Percentiles rank a stretch among this genome's conserved stretches.
These are phyloP conservation scores for Parazoanthus darwini DNA, from an alignment of 92 coral and sea anemone species.

Conservation along the genomic window DNA sequence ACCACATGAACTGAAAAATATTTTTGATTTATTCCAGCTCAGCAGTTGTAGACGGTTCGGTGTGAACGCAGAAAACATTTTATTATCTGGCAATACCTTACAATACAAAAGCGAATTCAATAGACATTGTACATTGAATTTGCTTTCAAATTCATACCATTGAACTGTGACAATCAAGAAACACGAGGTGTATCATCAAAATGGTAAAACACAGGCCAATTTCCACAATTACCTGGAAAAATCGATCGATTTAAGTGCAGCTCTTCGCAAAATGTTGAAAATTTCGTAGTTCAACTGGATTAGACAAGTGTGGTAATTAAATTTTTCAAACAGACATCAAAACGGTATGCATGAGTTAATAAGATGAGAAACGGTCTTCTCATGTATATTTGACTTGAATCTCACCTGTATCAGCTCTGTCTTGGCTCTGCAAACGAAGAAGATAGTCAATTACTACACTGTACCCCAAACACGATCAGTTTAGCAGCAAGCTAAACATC, in stretches of 20 bases:
- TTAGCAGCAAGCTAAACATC: not conserved
- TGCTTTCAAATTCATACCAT: not conserved
- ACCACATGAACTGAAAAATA: not conserved
- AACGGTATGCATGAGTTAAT: not conserved
- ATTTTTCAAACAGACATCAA: not conserved
- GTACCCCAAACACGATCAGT: not conserved
- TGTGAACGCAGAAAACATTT: too few relatives aligned
- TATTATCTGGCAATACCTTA: not conserved
- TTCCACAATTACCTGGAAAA: not conserved
- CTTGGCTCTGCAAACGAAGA: conserved; percentile 48
- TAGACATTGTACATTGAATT: not conserved
- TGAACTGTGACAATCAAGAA: not conserved
- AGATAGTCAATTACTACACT: conserved; percentile 20
- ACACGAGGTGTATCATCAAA: not conserved
- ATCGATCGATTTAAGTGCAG: not conserved
- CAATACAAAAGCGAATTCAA: too few relatives aligned
- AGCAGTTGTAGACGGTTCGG: too few relatives aligned
- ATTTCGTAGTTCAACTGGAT: not conserved
- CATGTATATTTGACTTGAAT: not conserved
- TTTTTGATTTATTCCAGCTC: not conserved
- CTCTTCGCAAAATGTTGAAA: not conserved
- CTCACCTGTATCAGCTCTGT: conserved; percentile 58
- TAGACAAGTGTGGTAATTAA: not conserved
- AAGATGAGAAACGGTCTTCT: not conserved
- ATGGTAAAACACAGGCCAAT: not conserved